Conservation (phyloP, 2,113 vertebrate species). For the Oryzias woworae region DNA sequence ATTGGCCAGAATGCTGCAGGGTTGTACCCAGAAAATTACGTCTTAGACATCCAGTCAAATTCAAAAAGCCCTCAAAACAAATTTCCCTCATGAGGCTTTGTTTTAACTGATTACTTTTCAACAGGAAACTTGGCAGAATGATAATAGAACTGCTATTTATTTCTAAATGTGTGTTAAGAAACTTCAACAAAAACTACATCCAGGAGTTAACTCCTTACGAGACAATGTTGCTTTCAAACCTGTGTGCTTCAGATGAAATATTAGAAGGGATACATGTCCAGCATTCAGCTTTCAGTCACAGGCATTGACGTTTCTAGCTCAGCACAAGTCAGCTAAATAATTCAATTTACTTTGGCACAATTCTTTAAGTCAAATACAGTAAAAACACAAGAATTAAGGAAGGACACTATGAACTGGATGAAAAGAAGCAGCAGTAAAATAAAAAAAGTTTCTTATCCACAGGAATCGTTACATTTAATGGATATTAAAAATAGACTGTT, state of each 20-base stretch:
- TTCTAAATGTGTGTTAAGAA: too few relatives aligned
- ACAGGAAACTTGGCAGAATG: too few relatives aligned
- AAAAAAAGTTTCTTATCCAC: neutral
- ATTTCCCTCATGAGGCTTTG: neutral
- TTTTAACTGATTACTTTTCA: too few relatives aligned
- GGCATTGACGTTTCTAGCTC: slow-evolving; percentile 18
- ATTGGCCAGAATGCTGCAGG: neutral
- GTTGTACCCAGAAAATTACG: neutral
- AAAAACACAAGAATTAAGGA: slow-evolving; percentile 2
- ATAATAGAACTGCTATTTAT: too few relatives aligned
- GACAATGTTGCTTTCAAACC: too few relatives aligned
- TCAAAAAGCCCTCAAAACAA: neutral
- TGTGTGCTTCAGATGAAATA: too few relatives aligned
- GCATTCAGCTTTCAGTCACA: neutral
- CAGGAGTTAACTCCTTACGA: too few relatives aligned
- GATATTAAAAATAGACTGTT: neutral
- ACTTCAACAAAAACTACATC: too few relatives aligned
- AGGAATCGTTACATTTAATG: neutral
- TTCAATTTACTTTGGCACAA: slow-evolving; percentile 22
- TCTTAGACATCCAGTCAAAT: neutral
- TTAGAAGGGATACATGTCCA: neutral
- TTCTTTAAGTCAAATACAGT: neutral
- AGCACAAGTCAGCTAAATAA: slow-evolving; percentile 24
- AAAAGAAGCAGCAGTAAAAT: neutral
- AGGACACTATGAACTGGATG: neutral